Conservation (phyloP, 1,140 invertebrate species). For the Schlechtendalia chinensis region DNA sequence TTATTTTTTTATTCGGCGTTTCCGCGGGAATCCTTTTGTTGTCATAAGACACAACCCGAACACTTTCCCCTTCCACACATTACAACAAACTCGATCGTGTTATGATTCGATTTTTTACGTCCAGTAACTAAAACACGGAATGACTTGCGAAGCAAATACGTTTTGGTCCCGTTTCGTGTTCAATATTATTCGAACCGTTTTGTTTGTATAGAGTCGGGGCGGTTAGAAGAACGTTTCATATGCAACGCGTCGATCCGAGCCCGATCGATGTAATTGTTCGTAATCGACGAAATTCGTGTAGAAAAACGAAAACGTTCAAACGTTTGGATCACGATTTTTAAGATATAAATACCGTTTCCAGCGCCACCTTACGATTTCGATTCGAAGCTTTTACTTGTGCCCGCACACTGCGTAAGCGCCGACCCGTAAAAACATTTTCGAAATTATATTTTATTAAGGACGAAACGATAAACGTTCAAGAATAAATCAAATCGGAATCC, state of each 20-base stretch:
- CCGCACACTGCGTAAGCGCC: neutral
- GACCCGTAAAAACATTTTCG: neutral
- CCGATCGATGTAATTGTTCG: neutral
- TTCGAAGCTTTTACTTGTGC: neutral
- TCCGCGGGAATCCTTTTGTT: neutral
- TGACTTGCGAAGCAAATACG: neutral
- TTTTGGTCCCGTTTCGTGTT: constrained; percentile 2
- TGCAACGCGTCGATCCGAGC: neutral
- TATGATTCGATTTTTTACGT: constrained; percentile 8
- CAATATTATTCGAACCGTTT: neutral
- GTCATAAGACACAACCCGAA: no score
- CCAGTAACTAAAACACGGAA: neutral
- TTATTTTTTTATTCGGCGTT: neutral
- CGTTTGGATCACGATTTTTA: neutral
- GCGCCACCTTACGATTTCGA: neutral
- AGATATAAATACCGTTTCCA: neutral
- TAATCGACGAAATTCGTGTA: neutral
- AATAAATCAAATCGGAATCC: neutral
- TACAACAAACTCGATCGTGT: neutral
- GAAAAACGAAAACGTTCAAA: no score
- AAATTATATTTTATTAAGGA: neutral
- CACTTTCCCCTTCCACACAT: neutral
- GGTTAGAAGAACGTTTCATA: neutral
- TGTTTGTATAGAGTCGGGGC: neutral
- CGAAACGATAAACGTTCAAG: neutral